Conservation (phyloP, 2,113 vertebrate species). For the Haemorhous mexicanus region DNA sequence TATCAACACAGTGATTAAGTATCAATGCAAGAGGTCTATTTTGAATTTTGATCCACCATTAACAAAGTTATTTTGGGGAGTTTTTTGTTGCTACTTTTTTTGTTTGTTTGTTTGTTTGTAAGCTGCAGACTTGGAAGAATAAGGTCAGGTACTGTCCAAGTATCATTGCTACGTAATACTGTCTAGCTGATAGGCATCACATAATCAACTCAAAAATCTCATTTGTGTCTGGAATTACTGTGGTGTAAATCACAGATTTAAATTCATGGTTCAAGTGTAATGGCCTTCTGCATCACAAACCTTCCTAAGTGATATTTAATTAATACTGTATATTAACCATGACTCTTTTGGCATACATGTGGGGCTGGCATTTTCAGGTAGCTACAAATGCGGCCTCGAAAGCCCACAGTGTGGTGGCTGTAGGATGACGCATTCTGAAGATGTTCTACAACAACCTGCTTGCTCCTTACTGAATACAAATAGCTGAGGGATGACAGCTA, state of each 20-base stretch:
- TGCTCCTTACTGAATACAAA: not conserved
- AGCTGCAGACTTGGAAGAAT: not conserved
- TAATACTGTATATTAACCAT: not conserved
- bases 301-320: not conserved
- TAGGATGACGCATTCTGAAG: not conserved
- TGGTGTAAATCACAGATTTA: conserved; percentile 16
- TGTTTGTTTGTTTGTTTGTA: not conserved
- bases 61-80: rapidly evolving
- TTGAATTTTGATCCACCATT: not conserved
- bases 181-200: not conserved
- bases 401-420: not conserved
- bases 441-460: not conserved
- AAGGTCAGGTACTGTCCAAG: not conserved
- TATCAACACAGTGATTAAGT: not conserved
- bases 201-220: not conserved
- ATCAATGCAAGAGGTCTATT: not conserved
- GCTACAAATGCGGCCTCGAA: not conserved
- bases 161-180: not conserved
- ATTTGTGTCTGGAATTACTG: conserved; percentile 1
- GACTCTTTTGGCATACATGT: not conserved
- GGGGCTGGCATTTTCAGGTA: not conserved
- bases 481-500: conserved; percentile 19
- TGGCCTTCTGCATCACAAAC: not conserved
- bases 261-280: not conserved
- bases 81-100: not conserved